Conservation (phyloP, 2,888 invertebrate species). For the Morpho helenor region DNA sequence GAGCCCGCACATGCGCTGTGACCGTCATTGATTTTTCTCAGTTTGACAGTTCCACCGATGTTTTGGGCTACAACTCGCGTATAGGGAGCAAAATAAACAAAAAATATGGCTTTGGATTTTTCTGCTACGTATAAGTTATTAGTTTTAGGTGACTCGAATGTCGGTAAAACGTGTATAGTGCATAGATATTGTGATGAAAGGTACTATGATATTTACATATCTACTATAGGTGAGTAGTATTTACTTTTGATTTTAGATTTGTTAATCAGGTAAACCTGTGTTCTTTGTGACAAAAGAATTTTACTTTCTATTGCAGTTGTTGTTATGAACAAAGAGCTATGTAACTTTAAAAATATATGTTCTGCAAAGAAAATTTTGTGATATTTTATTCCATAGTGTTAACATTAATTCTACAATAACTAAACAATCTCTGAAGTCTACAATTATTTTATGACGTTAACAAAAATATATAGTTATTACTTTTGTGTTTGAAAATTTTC, state of each 20-base stretch:
- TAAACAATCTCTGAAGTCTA: too few relatives aligned
- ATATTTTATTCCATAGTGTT: not conserved
- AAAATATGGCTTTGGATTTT: constrained; percentile 89
- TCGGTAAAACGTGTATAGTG: constrained; percentile 94
- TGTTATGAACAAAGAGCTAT: constrained; percentile 33
- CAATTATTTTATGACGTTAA: too few relatives aligned
- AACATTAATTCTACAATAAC: too few relatives aligned
- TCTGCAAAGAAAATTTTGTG: not conserved
- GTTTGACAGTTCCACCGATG: constrained; percentile 73
- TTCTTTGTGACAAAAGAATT: constrained; percentile 29
- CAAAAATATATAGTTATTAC: too few relatives aligned
- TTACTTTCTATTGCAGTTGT: constrained; percentile 1
- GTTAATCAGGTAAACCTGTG: constrained; percentile 54
- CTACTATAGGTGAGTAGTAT: constrained; percentile 89
- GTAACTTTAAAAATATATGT: not conserved
- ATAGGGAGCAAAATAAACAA: constrained; percentile 67
- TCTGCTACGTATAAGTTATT: constrained; percentile 92
- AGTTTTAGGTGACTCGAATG: constrained; percentile 93
- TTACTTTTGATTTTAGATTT: constrained; percentile 61
- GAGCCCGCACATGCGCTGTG: constrained; percentile 62
- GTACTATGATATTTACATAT: constrained; percentile 94
- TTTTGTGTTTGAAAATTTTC: too few relatives aligned
- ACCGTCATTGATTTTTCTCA: constrained; percentile 72
- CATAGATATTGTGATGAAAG: constrained; percentile 94
- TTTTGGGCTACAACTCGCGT: constrained; percentile 64